These are phyloP conservation scores for Pelodytes ibericus DNA, from an alignment of 2,797 vertebrate species.

Conservation along the genomic window DNA sequence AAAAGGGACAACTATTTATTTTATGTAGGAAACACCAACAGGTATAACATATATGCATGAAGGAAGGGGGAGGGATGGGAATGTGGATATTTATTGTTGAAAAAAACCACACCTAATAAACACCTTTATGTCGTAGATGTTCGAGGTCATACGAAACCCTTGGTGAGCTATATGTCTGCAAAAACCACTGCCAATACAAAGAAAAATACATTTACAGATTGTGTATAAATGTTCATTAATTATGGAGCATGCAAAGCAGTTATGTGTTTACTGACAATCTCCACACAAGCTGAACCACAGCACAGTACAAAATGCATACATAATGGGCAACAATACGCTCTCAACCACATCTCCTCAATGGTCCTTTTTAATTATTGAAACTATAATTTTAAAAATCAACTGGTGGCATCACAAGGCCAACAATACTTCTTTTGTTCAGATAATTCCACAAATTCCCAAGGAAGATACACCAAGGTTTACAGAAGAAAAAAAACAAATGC, in stretches of 20 bases:
- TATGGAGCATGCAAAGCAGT: constrained; percentile 14
- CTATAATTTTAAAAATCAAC: background rate
- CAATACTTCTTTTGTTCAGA: constrained; percentile 12
- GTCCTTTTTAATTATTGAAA: constrained; percentile 6
- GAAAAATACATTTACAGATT: background rate
- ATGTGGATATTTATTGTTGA: too few species aligned
- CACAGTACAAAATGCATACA: background rate
- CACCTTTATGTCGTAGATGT: too few species aligned
- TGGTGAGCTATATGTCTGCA: too few species aligned
- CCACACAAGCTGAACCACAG: constrained; percentile 7
- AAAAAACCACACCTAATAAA: too few species aligned
- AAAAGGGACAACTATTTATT: too few species aligned
- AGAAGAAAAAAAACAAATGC: background rate
- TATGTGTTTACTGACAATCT: constrained; percentile 15
- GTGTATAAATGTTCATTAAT: constrained; percentile 24
- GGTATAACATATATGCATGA: too few species aligned
- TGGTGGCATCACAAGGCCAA: background rate
- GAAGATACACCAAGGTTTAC: background rate
- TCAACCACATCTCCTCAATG: constrained; percentile 1
- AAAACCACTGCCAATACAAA: too few species aligned
- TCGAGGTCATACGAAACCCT: too few species aligned
- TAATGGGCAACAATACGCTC: constrained; percentile 5
- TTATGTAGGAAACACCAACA: too few species aligned
- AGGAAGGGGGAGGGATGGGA: too few species aligned
- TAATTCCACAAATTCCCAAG: background rate